Conservation (phyloP, 2,113 vertebrate species). For the Gobius niger region DNA sequence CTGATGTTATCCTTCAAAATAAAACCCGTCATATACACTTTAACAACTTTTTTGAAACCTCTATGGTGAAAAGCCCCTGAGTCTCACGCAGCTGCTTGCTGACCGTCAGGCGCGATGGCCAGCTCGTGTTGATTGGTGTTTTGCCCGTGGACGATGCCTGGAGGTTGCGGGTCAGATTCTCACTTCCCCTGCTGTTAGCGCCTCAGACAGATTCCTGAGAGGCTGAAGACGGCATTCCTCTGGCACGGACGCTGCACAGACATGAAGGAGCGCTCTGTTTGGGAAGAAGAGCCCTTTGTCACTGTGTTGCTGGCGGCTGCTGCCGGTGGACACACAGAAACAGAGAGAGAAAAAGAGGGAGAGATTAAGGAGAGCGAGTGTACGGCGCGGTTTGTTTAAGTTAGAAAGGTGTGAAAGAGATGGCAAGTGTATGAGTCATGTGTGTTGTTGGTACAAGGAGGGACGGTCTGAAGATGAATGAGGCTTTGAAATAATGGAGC, state of each 20-base stretch:
- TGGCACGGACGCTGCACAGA: slow-evolving; percentile 2
- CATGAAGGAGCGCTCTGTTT: slow-evolving; percentile 8
- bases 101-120: not conserved
- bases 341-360: not conserved
- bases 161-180: slow-evolving; percentile 2
- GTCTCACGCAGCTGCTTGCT: not conserved
- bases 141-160: not conserved
- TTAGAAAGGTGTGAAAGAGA: not conserved
- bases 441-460: not conserved
- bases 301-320: not conserved
- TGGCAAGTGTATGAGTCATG: not conserved
- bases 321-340: not conserved
- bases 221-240: slow-evolving; percentile 9
- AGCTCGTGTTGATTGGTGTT: not conserved
- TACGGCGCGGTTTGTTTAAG: not conserved
- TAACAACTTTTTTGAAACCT: too few relatives aligned
- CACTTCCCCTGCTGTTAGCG: not conserved
- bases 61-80: not conserved
- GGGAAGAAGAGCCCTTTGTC: slow-evolving; percentile 6
- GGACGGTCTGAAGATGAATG: too few relatives aligned
- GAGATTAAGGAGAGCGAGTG: not conserved
- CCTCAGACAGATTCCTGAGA: slow-evolving; percentile 9
- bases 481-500: too few relatives aligned
- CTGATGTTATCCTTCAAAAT: too few relatives aligned
- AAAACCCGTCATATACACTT: too few relatives aligned